These are phyloP conservation scores for Cryptoprocta ferox DNA, from an alignment of 2,797 vertebrate species.

Conservation along the genomic window DNA sequence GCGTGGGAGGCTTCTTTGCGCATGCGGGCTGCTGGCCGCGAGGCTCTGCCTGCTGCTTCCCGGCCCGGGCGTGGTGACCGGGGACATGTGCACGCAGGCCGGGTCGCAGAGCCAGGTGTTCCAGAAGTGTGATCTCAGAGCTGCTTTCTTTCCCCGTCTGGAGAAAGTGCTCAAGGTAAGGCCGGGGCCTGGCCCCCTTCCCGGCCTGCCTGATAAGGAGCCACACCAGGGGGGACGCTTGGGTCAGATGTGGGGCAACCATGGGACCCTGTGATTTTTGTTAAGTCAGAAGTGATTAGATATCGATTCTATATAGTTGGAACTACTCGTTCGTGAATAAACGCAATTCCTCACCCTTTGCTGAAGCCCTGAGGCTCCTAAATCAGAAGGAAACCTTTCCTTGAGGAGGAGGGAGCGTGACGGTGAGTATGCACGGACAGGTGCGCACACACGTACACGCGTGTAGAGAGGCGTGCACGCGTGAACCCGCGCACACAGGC, in stretches of 20 bases:
- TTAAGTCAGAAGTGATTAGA: background rate
- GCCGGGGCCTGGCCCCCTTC: background rate
- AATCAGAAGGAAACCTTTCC: background rate
- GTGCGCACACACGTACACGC: rapidly evolving
- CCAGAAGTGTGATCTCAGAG: background rate
- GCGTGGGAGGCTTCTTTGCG: background rate
- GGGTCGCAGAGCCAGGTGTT: background rate
- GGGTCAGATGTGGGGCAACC: too few relatives aligned
- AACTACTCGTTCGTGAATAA: background rate
- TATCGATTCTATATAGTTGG: background rate
- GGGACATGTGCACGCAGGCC: background rate
- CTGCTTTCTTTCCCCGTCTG: background rate
- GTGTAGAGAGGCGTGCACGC: too few relatives aligned
- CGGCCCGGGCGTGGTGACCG: background rate
- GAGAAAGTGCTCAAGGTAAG: background rate
- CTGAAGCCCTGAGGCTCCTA: background rate
- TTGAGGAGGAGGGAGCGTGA: background rate
- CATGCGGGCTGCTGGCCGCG: background rate
- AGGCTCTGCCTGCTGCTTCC: background rate
- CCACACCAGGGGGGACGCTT: background rate
- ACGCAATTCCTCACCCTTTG: background rate
- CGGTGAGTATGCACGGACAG: background rate
- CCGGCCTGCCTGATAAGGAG: background rate
- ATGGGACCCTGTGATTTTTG: background rate
- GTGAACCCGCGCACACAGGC: too few relatives aligned